Percentiles rank a stretch among this genome's conserved stretches.
Evolutionary conservation across 2,888 invertebrate genomes (phyloP).

Genomic region (Gnatocerus cornutus): DNA sequence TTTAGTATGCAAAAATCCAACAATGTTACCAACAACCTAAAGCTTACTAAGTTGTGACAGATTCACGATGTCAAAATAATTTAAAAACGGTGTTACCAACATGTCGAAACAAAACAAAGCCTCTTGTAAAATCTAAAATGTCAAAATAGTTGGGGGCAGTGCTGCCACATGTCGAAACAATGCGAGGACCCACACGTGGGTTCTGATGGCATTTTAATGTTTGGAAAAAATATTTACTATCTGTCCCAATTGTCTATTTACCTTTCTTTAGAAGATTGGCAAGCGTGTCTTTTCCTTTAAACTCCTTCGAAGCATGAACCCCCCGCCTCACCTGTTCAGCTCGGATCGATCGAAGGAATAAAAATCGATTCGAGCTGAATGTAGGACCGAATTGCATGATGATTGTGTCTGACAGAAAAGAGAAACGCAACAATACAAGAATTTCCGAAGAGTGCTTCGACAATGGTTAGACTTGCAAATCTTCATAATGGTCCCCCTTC

Average conservation of each 20-base stretch:
- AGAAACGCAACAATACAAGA: constrained; percentile 46
- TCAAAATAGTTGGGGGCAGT: too few relatives aligned
- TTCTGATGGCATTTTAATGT: constrained; percentile 3
- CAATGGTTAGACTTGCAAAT: constrained; percentile 53
- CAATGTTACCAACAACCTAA: too few relatives aligned
- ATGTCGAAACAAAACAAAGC: too few relatives aligned
- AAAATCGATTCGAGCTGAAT: constrained; percentile 44
- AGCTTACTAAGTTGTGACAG: too few relatives aligned
- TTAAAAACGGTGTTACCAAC: too few relatives aligned
- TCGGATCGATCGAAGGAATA: constrained; percentile 36
- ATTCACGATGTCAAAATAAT: too few relatives aligned
- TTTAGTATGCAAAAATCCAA: too few relatives aligned
- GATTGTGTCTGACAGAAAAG: constrained; percentile 46
- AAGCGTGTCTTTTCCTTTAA: constrained; percentile 40
- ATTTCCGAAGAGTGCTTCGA: constrained; percentile 47
- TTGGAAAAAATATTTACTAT: constrained; percentile 22
- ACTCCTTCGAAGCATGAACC: constrained; percentile 27
- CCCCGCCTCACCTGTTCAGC: constrained; percentile 35
- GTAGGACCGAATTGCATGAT: constrained; percentile 46
- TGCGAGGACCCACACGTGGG: constrained; percentile 14
- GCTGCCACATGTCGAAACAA: too few relatives aligned
- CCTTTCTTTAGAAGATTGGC: constrained; percentile 43
- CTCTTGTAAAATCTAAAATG: too few relatives aligned
- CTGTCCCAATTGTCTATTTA: constrained; percentile 38
- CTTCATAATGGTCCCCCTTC: constrained; percentile 48